Percentiles rank a stretch among this genome's conserved stretches.
These are phyloP conservation scores for Ctenopoma kingsleyae DNA, from an alignment of 2,797 vertebrate genomes.

Conservation along the genomic window DNA sequence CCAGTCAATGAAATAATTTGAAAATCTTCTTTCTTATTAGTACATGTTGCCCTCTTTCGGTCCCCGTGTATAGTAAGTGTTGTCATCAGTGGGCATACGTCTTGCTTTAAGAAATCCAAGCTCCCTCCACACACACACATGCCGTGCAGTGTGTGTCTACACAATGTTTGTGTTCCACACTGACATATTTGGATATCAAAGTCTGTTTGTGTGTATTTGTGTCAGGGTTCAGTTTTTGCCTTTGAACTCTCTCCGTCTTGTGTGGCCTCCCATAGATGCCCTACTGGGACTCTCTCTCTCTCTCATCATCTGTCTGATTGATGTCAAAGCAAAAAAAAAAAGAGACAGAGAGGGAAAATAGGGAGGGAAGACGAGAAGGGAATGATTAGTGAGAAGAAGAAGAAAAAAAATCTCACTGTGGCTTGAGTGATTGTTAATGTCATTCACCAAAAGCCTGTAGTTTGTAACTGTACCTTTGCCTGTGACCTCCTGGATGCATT, in stretches of 20 bases:
- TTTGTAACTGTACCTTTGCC: slow-evolving; percentile 39
- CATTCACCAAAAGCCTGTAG: slow-evolving; percentile 38
- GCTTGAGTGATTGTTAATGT: slow-evolving; percentile 34
- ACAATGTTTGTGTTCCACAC: slow-evolving; percentile 74
- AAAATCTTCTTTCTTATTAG: background rate
- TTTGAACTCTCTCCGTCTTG: slow-evolving; percentile 75
- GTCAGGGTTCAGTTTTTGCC: slow-evolving; percentile 67
- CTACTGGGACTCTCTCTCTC: slow-evolving; percentile 55
- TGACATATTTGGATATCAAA: slow-evolving; percentile 80
- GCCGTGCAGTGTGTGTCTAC: slow-evolving; percentile 50
- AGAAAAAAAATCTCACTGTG: background rate
- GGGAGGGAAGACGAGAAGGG: slow-evolving; percentile 37
- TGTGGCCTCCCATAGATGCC: slow-evolving; percentile 75
- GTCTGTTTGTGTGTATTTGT: slow-evolving; percentile 72
- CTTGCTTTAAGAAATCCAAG: slow-evolving; percentile 64
- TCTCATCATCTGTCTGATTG: slow-evolving; percentile 72
- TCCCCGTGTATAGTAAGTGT: slow-evolving; percentile 72
- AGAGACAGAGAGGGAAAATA: slow-evolving; percentile 32
- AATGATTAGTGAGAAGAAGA: slow-evolving; percentile 32
- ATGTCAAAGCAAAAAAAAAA: slow-evolving; percentile 56
- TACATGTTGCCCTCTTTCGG: slow-evolving; percentile 20
- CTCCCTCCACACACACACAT: slow-evolving; percentile 8
- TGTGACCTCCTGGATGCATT: slow-evolving; percentile 47
- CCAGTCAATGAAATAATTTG: background rate
- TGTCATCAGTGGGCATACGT: slow-evolving; percentile 48